A percentile compares a stretch with the other conserved stretches of the same genome.
phyloP scores from a whole-genome alignment of 2,797 vertebrate genomes.

The Typhlichthys eigenmanni region DNA sequence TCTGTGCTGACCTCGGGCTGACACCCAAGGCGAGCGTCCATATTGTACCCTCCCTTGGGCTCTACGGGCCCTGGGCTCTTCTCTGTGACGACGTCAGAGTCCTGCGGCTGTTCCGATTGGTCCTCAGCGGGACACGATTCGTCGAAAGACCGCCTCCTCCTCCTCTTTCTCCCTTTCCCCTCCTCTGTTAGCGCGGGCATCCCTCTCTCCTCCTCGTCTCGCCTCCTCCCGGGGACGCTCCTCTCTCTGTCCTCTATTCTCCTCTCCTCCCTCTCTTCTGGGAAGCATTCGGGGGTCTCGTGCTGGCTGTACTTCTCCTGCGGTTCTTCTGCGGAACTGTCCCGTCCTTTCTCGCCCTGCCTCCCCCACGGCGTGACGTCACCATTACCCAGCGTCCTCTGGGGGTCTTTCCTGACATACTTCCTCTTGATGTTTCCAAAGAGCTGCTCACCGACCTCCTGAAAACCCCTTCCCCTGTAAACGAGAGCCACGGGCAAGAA shows the following conservation, averaged over 20 bases:
- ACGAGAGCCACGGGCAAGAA: constrained; percentile 44
- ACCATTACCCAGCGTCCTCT: constrained; percentile 77
- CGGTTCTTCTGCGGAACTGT: constrained; percentile 83
- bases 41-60: constrained; percentile 76
- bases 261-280: constrained; percentile 69
- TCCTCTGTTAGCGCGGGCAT: constrained; percentile 72
- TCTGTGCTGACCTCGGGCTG: constrained; percentile 53
- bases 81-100: constrained; percentile 69
- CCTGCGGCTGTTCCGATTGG: constrained; percentile 77
- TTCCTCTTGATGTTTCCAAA: constrained; percentile 87
- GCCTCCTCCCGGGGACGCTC: constrained; percentile 54
- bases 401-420: constrained; percentile 88
- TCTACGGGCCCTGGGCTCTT: constrained; percentile 68
- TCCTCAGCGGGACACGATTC: constrained; percentile 81
- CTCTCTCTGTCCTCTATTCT: constrained; percentile 67
- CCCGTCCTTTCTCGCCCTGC: constrained; percentile 83
- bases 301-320: constrained; percentile 72
- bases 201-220: constrained; percentile 73
- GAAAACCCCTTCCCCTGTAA: constrained; percentile 81
- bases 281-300: constrained; percentile 55
- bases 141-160: constrained; percentile 81
- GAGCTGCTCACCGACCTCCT: constrained; percentile 85
- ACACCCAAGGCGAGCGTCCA: constrained; percentile 61
- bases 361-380: constrained; percentile 85
- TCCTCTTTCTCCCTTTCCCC: constrained; percentile 76